Base-by-base conservation (phyloP, 2,888 invertebrate species). In the Acleris literana region DNA sequence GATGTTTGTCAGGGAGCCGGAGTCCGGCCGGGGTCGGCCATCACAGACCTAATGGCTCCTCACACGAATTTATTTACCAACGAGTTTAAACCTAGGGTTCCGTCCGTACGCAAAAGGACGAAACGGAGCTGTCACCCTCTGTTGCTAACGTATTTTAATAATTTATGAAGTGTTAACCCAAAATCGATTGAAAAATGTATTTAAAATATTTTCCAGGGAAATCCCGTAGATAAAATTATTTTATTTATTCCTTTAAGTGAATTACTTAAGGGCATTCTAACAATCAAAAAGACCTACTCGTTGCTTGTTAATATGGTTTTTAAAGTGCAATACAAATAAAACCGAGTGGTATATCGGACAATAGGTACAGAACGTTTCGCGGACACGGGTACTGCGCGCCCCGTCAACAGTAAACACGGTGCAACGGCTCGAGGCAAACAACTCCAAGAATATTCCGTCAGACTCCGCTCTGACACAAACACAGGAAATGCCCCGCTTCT, bases 381-480 rank as follows among this genome's bases (percentile, higher is more conserved):
- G 59, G 49, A 59, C 63, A 52, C 57, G 65, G 51, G 29, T 25
- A 60, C 61, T 58, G 56, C 56, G 62, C 56, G 55, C 51, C 53
- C 61, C 74, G 71, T 78, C 73, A 83, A 80, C 81, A 82, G 82
- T 84, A 87, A 86, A 86, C 84, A 86, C 70, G 79, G 82, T 83
- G 85, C 85, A 85, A 80, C 80, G 83, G 33, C 74, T 80, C 83
- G 82, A 75, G 72, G 77, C 78, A 76, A 80, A 80, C 80, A 78
- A 75, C 80, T 78, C 81, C 77, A 76, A 89, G 86, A 90, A 89
- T 85, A 88, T 89, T 88, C 87, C 86, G 76, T 76, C 87, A 87
- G 85, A 87, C 87, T 86, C 81, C 80, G 84, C 71, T 74, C 78
- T 70, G 75, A 75, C 72, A 77, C 74, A 77, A 73, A 77, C 74